Evolutionary conservation across 2,888 invertebrate species (phyloP).

Genomic region (Philereme transversata): DNA sequence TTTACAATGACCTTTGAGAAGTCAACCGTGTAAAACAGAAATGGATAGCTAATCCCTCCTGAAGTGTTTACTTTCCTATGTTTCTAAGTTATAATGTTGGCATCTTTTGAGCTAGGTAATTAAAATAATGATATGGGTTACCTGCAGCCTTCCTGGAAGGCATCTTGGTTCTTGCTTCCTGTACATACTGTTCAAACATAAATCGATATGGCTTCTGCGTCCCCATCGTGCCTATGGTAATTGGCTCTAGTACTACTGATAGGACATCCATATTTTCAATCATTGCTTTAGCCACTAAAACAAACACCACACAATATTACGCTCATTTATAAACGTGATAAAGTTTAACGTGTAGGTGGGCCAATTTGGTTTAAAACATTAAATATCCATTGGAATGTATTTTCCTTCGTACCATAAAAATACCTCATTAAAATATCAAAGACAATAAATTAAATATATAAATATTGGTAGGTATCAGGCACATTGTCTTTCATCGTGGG

Average conservation of each 20-base stretch:
- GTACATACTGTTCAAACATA: slow-evolving; percentile 72
- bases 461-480: background rate
- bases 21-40: slow-evolving; percentile 7
- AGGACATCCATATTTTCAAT: slow-evolving; percentile 73
- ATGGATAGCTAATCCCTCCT: slow-evolving; percentile 1
- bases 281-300: slow-evolving; percentile 69
- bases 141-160: slow-evolving; percentile 75
- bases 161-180: slow-evolving; percentile 76
- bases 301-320: background rate
- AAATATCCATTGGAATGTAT: too few relatives aligned
- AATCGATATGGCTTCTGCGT: slow-evolving; percentile 78
- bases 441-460: background rate
- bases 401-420: too few relatives aligned
- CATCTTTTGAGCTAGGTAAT: background rate
- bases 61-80: background rate
- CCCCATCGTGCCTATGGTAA: slow-evolving; percentile 75
- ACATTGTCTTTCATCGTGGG: slow-evolving; percentile 19
- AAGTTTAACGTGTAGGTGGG: too few relatives aligned
- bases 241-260: slow-evolving; percentile 67
- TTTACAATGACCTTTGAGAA: slow-evolving; percentile 22
- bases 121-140: slow-evolving; percentile 30
- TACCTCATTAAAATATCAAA: too few relatives aligned
- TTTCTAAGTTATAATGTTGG: too few relatives aligned
- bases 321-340: background rate
- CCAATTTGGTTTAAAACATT: too few relatives aligned